Base-by-base conservation (phyloP, 2,888 invertebrate genomes). In the Stenchaetothrips biformis region DNA sequence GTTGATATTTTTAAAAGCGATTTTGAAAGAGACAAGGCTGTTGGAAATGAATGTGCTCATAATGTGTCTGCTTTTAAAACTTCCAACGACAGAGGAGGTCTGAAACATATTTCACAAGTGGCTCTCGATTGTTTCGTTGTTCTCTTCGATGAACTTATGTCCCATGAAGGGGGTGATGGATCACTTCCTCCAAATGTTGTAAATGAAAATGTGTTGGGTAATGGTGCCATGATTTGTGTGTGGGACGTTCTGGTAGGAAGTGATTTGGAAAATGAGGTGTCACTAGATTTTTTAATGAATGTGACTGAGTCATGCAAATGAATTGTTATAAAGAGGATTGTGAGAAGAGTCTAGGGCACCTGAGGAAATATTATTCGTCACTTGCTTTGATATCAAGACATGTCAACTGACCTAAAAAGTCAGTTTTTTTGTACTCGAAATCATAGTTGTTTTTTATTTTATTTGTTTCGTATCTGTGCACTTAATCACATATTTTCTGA, bases 231-330 rank as follows among this genome's bases (percentile, higher is more conserved):
- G 2, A 7, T 62, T 16, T 62, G 62, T n/a, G 4, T 62, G 62
- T 62, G 62, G 62, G 62, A 62, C 11, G n/a, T 62, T n/a, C n/a
- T 62, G 1, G 62, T 62, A n/a, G 62, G 62, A 7, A n/a, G 62
- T 62, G 62, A 62, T 16, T n/a, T 62, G 16, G 62, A 62, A n/a
- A n/a, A 62, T 7, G n/a, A 62, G 7, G 7, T n/a, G 18, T 62
- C 62, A 62, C n/a, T 62, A n/a, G 62, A 62, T 62, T 62, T 62
- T 62, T 62, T 62, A n/a, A 62, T 62, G 62, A 13, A 62, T 18
- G n/a, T 62, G 62, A 6, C 62, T 62, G 62, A 62, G n/a, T 7
- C 62, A n/a, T 62, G 62, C n/a, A n/a, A 16, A 8, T 8, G 1
- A 62, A 62, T 62, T 62, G 62, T 62, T n/a, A n/a, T n/a, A n/a